Percentiles rank a stretch among this genome's conserved stretches.
Evolutionary conservation across 2,888 invertebrate species (phyloP).

Genomic region (Metallyticus violacea): DNA sequence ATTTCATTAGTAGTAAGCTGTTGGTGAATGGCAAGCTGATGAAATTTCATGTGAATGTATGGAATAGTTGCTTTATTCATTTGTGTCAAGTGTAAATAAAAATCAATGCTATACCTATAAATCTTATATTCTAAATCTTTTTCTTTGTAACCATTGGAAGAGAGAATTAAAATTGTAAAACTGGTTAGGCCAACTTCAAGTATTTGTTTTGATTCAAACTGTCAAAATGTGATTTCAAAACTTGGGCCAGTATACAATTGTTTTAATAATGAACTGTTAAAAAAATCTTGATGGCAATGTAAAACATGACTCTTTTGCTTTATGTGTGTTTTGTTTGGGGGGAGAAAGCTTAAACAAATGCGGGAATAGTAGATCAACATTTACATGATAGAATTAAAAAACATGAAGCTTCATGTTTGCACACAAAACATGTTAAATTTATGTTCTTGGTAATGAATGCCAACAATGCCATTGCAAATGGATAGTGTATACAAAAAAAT

Average conservation of each 20-base stretch:
- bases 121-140: no score
- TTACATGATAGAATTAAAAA: slow-evolving; percentile 32
- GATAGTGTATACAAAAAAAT: slow-evolving; percentile 30
- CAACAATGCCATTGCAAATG: slow-evolving; percentile 34
- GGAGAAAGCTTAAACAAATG: slow-evolving; percentile 20
- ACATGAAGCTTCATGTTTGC: slow-evolving; percentile 25
- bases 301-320: slow-evolving; percentile 33
- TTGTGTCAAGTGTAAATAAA: no score
- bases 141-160: neutral
- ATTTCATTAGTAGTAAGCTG: no score
- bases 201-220: neutral
- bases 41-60: no score
- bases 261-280: neutral
- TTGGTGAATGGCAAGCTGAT: no score
- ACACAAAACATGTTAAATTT: slow-evolving; percentile 6
- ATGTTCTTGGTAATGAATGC: slow-evolving; percentile 19
- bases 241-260: neutral
- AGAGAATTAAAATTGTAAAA: neutral
- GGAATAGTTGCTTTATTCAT: no score
- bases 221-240: neutral
- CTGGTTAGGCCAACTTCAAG: neutral
- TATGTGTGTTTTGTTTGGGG: slow-evolving; percentile 36
- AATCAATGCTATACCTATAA: no score
- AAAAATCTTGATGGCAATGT: neutral
- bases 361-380: slow-evolving; percentile 32